A percentile compares a stretch with the other conserved stretches of the same genome.
These are phyloP conservation scores for Drosophila ogumai DNA, from an alignment of 1,140 invertebrate species.

Conservation along the genomic window DNA sequence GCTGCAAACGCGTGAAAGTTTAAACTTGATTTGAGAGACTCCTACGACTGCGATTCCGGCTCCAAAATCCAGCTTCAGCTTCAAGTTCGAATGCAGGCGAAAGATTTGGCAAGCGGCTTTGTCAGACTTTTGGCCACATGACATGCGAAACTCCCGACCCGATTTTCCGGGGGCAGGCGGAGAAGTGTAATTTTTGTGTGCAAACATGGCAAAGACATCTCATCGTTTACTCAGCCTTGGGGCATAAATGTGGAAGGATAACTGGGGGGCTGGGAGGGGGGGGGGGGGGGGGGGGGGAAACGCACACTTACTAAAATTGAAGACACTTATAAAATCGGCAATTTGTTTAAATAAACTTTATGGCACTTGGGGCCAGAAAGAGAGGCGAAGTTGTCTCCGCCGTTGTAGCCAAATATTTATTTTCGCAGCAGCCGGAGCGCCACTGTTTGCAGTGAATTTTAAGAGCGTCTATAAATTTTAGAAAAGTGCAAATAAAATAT, in stretches of 20 bases:
- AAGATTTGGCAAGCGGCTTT: constrained; percentile 45
- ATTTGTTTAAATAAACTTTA: constrained; percentile 84
- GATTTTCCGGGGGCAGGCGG: constrained; percentile 12
- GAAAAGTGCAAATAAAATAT: constrained; percentile 83
- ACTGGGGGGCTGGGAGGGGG: not conserved
- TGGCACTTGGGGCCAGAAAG: constrained; percentile 61
- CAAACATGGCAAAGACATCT: constrained; percentile 52
- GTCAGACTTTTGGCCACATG: constrained; percentile 53
- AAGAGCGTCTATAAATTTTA: constrained; percentile 81
- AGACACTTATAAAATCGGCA: constrained; percentile 83
- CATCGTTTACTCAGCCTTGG: constrained; percentile 42
- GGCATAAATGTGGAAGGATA: constrained; percentile 11
- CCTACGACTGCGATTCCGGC: constrained; percentile 25
- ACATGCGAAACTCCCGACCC: constrained; percentile 22
- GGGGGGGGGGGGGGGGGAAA: constrained; percentile 15
- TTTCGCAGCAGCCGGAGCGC: constrained; percentile 28
- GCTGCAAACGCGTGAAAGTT: constrained; percentile 71
- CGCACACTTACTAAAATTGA: constrained; percentile 82
- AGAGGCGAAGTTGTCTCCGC: constrained; percentile 8
- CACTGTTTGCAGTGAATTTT: constrained; percentile 73
- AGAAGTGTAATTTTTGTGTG: constrained; percentile 57
- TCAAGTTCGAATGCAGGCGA: constrained; percentile 18
- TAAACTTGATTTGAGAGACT: constrained; percentile 67
- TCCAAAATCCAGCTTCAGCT: not conserved
- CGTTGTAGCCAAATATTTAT: constrained; percentile 68